phyloP scores from a whole-genome alignment of 2,888 invertebrate species.

The Meta bourneti region DNA sequence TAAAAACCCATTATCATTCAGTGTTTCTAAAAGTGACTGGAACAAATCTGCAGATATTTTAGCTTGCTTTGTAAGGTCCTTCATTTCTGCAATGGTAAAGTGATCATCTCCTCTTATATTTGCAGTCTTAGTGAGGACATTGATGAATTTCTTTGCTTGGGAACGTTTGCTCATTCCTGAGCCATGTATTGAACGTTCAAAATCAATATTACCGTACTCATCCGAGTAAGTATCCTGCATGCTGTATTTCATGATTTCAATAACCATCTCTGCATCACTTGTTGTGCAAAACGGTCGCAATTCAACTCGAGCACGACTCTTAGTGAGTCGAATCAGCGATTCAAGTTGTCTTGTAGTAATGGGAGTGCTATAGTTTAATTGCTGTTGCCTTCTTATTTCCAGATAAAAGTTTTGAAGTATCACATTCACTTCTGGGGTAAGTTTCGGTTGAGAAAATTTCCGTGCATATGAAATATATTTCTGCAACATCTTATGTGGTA shows the following conservation, averaged over 20 bases:
- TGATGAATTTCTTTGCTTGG: conserved; percentile 88
- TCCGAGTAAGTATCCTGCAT: conserved; percentile 89
- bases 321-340: conserved; percentile 90
- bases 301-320: conserved; percentile 92
- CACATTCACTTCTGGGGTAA: conserved; percentile 87
- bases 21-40: conserved; percentile 86
- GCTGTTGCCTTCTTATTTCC: conserved; percentile 86
- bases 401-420: conserved; percentile 90
- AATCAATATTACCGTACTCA: conserved; percentile 84
- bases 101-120: conserved; percentile 86
- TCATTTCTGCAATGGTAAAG: conserved; percentile 89
- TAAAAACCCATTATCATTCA: conserved; percentile 92
- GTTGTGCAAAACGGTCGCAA: conserved; percentile 89
- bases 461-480: conserved; percentile 96
- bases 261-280: conserved; percentile 90
- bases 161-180: conserved; percentile 87
- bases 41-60: conserved; percentile 86
- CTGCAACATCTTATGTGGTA: conserved; percentile 89
- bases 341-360: conserved; percentile 94
- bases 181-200: conserved; percentile 85
- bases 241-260: conserved; percentile 91
- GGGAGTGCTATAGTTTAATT: conserved; percentile 86
- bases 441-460: conserved; percentile 90
- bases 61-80: conserved; percentile 86
- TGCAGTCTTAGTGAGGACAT: conserved; percentile 85